These are phyloP conservation scores for Stenoptilia bipunctidactyla DNA, from an alignment of 2,888 invertebrate genomes.

Conservation along the genomic window DNA sequence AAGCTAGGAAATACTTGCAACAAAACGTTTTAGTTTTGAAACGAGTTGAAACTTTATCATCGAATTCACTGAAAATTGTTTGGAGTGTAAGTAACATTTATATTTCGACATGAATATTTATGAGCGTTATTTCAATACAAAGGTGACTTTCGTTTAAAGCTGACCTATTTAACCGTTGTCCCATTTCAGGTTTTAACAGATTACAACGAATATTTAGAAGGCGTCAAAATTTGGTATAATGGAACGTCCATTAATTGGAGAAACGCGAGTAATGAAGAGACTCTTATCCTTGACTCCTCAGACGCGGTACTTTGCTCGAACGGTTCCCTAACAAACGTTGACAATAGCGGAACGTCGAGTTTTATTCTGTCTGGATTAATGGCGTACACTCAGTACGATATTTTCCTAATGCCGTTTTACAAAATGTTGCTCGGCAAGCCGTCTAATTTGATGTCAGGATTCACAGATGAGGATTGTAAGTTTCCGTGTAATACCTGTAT, in stretches of 20 bases:
- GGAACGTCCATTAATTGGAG: slow-evolving; percentile 60
- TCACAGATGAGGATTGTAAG: slow-evolving; percentile 87
- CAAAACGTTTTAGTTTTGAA: slow-evolving; percentile 83
- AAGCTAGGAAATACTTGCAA: slow-evolving; percentile 82
- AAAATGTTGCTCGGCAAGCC: slow-evolving; percentile 91
- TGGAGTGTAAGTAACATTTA: slow-evolving; percentile 79
- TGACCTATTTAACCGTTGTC: background rate
- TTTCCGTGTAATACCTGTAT: background rate
- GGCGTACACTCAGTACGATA: slow-evolving; percentile 90
- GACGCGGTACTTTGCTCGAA: slow-evolving; percentile 52
- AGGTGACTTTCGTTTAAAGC: background rate
- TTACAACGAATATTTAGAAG: slow-evolving; percentile 74
- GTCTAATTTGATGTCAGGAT: slow-evolving; percentile 88
- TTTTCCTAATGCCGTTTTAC: slow-evolving; percentile 92
- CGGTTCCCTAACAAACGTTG: slow-evolving; percentile 77
- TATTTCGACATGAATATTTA: background rate
- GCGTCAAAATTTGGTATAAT: slow-evolving; percentile 76
- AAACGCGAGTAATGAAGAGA: slow-evolving; percentile 44
- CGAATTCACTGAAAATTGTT: slow-evolving; percentile 82
- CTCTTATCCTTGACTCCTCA: slow-evolving; percentile 31
- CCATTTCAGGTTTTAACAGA: slow-evolving; percentile 55
- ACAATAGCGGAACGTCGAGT: slow-evolving; percentile 78
- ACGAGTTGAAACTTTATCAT: slow-evolving; percentile 76
- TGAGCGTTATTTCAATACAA: background rate
- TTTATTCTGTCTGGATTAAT: slow-evolving; percentile 82